Conservation (phyloP, 2,888 invertebrate species). For the Drosophila anomalata region DNA sequence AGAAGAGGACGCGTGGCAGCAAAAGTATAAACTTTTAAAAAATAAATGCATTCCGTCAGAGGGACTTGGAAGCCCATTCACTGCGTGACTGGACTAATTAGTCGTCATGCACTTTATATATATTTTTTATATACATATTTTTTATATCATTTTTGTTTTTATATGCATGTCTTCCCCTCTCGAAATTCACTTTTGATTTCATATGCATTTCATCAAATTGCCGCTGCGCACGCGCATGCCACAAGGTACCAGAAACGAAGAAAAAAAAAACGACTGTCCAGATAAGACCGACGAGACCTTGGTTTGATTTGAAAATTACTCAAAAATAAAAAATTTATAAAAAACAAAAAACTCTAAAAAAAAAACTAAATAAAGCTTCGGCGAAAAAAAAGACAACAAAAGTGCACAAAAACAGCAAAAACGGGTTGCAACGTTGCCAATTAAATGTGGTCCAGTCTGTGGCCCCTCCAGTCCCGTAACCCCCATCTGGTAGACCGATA, state of each 20-base stretch:
- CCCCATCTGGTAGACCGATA: too few relatives aligned
- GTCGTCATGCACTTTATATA: slow-evolving; percentile 16
- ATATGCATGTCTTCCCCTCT: slow-evolving; percentile 27
- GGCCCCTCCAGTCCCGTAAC: not conserved
- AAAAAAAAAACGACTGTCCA: slow-evolving; percentile 11
- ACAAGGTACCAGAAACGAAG: slow-evolving; percentile 32
- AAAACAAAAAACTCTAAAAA: slow-evolving; percentile 27
- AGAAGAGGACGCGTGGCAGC: slow-evolving; percentile 35
- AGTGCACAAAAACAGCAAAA: slow-evolving; percentile 29
- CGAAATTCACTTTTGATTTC: slow-evolving; percentile 80
- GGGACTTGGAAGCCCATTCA: slow-evolving; percentile 29
- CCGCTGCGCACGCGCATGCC: slow-evolving; percentile 76
- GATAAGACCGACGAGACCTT: slow-evolving; percentile 64
- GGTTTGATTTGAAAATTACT: slow-evolving; percentile 73
- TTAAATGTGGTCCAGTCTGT: slow-evolving; percentile 64
- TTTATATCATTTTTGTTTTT: slow-evolving; percentile 10
- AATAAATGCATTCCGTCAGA: slow-evolving; percentile 38
- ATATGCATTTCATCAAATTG: slow-evolving; percentile 80
- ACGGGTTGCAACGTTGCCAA: slow-evolving; percentile 44
- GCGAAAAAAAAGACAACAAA: slow-evolving; percentile 15
- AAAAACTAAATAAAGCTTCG: slow-evolving; percentile 4
- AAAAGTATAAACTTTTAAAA: not conserved
- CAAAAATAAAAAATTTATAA: slow-evolving; percentile 39
- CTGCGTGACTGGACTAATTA: slow-evolving; percentile 73
- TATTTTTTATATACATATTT: not conserved